Base-by-base conservation (phyloP, 2,797 vertebrate genomes). In the Brachymystax lenok region DNA sequence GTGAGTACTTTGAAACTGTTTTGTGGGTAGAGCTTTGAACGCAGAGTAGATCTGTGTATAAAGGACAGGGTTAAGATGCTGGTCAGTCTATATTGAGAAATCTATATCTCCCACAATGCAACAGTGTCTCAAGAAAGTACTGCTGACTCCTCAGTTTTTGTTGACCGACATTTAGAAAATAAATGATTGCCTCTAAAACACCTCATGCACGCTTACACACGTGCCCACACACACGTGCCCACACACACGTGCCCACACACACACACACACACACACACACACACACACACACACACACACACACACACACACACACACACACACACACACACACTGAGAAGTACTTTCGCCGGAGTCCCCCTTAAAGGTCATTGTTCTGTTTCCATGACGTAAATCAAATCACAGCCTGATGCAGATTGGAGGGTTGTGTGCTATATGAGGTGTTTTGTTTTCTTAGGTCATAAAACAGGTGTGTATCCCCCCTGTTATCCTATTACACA, bases 131-230 rank as follows among this genome's bases (percentile, higher is more conserved):
- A 30, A 40, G 71, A 13, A 52, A 16, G 27, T 28, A 63, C 28
- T 40, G 71, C 71, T 73, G 71, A 73, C 71, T 73, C 2, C 30
- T 71, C 27, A 3, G 12, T 12, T 73, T 33, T 7, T 59, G 28
- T 33, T n/a, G 28, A 59, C 51, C 19, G 71, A 73, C 71, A 61
- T 30, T 28, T 46, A 46, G 2, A 19, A 54, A 12, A n/a, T 33
- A 73, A 61, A 27, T 46, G 1, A 73, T 61, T 24, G 19, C 19
- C 52, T 73, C 12, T 35, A 24, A 59, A 28, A 24, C 40, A 30
- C 27, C 0, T 24, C 40, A 24, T 24, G 8, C 24, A 50, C 74
- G 0, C 74, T 16, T 13, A 27, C 63, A 30, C 63, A 46, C 63
- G 66, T 28, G 12, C 28, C 3, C 16, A 17, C 24, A 71, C 69